Base-by-base conservation (phyloP, 2,888 invertebrate species). In the Spodoptera exigua region DNA sequence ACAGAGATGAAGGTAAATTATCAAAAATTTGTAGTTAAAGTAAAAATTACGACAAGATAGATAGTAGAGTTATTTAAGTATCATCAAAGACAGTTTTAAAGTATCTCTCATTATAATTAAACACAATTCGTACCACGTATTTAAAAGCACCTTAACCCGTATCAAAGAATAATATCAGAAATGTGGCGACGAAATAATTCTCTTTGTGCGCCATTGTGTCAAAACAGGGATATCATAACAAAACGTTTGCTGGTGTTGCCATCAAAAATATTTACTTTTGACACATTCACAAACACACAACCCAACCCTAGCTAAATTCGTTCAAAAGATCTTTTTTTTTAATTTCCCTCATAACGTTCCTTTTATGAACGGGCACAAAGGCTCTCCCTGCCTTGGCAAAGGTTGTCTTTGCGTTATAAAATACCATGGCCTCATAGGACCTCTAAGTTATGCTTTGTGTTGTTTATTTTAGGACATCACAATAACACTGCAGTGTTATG, bases 251-350 rank as follows among this genome's bases (percentile, higher is more conserved):
- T 61, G 46, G 18, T 55, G 40, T 59, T 64, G 39, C 53, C 45
- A 53, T 56, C 7, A 52, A 39, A 73, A 53, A 59, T 68, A 68
- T 73, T 73, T 73, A 45, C 62, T 57, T 60, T 57, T 60, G 43
- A 54, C 65, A 70, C 64, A 56, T 69, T 52, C 44, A 39, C 40
- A 58, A 58, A 49, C 44, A 63, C 47, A 61, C n/a, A 43, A 57
- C 17, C 18, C 51, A 12, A 53, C 13, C 51, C 37, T 52, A 9
- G 32, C 39, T 13, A 56, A 43, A 49, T 61, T 68, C 40, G 21
- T 55, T 48, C 49, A 47, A 63, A 70, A 51, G 49, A 52, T 44
- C 9, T 55, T 47, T 49, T 54, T 59, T 61, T 64, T 62, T 43
- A 56, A 74, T 65, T 58, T 74, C 10, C 37, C 41, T 40, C 46